These are phyloP conservation scores for Tenthredo mesomela DNA, from an alignment of 2,888 invertebrate species.

Conservation along the genomic window DNA sequence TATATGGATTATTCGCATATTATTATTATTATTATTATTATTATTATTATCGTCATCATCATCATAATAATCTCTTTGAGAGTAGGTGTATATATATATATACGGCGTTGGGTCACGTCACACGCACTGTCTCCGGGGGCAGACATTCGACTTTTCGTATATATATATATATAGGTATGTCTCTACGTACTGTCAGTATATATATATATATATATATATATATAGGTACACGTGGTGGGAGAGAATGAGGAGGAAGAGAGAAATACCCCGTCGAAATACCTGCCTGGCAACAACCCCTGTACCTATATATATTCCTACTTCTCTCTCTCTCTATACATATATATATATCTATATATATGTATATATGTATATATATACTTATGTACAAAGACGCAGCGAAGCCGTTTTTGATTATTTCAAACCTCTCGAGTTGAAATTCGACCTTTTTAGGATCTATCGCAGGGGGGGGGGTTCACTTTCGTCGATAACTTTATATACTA, in stretches of 20 bases:
- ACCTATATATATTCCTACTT: background rate
- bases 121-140: conserved; percentile 36
- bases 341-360: background rate
- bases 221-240: background rate
- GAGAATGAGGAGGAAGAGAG: background rate
- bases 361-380: background rate
- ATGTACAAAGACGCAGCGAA: background rate
- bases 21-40: background rate
- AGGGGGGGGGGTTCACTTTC: no score
- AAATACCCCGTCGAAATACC: conserved; percentile 40
- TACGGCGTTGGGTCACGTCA: conserved; percentile 23
- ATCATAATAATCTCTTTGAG: background rate
- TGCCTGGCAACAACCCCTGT: conserved; percentile 51
- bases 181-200: background rate
- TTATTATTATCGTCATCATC: background rate
- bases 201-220: background rate
- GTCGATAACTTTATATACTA: background rate
- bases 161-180: background rate
- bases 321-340: background rate
- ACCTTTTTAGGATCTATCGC: background rate
- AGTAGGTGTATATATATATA: no score
- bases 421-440: background rate
- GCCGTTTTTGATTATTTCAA: background rate
- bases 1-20: background rate
- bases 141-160: background rate